These are phyloP conservation scores for Hydroisotoma schaefferi DNA, from an alignment of 2,888 invertebrate species.

Conservation along the genomic window DNA sequence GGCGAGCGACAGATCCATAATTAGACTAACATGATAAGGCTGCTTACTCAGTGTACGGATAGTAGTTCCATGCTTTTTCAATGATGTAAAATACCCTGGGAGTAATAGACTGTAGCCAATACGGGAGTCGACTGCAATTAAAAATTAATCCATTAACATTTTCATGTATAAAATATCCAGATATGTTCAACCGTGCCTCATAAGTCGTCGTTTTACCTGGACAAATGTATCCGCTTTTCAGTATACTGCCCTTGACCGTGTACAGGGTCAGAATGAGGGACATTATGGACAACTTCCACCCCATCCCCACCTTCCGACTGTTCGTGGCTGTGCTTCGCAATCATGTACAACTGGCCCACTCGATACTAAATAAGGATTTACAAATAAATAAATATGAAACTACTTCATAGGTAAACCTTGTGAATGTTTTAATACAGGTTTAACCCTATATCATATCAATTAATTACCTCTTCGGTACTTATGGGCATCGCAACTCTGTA, in stretches of 20 bases:
- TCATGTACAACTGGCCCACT: constrained; percentile 91
- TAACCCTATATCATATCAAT: constrained; percentile 17
- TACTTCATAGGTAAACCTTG: no score
- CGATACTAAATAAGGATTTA: constrained; percentile 74
- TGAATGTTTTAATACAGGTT: no score
- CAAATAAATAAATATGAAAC: no score
- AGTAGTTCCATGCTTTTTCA: constrained; percentile 93
- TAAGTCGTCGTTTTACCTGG: constrained; percentile 60
- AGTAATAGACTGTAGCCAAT: constrained; percentile 81
- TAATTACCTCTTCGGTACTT: constrained; percentile 80
- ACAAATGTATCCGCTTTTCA: constrained; percentile 84
- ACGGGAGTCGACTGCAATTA: constrained; percentile 74
- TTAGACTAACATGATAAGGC: constrained; percentile 60
- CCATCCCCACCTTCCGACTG: constrained; percentile 87
- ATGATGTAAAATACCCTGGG: constrained; percentile 89
- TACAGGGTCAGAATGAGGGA: constrained; percentile 69
- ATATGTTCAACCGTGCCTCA: no score
- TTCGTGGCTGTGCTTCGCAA: constrained; percentile 86
- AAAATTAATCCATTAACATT: constrained; percentile 21
- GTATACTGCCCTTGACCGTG: constrained; percentile 84
- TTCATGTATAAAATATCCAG: not conserved
- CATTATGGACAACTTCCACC: constrained; percentile 83
- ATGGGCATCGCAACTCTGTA: constrained; percentile 90
- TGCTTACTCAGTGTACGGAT: constrained; percentile 61
- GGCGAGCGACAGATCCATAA: not conserved